Conservation (phyloP, 2,797 vertebrate species). For the Limosa lapponica region DNA sequence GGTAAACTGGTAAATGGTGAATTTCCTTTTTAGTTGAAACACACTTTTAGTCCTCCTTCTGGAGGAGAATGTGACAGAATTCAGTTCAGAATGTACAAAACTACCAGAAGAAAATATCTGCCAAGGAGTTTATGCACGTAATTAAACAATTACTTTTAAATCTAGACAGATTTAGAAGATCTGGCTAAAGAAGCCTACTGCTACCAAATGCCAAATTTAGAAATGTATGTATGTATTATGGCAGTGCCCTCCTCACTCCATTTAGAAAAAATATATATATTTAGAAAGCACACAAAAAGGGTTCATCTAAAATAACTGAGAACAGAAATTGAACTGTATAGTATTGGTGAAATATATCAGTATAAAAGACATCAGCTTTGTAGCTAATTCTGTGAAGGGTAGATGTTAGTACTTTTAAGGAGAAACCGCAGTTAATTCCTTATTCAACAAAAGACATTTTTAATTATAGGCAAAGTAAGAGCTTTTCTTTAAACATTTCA, state of each 20-base stretch:
- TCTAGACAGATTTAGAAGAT: neutral
- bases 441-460: neutral
- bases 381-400: neutral
- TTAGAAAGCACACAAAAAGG: neutral
- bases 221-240: neutral
- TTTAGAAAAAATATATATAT: neutral
- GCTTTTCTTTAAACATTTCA: neutral
- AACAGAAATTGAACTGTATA: neutral
- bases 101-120: neutral
- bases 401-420: neutral
- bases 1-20: neutral
- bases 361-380: neutral
- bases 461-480: neutral
- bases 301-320: neutral
- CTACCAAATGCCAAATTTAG: neutral
- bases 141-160: constrained; percentile 14
- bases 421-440: neutral
- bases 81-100: neutral
- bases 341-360: neutral
- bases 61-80: neutral
- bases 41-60: neutral
- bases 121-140: neutral
- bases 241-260: neutral
- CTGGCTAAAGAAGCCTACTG: neutral
- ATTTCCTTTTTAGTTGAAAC: neutral